Evolutionary conservation across 2,888 invertebrate genomes (phyloP).

Genomic region (Dolichomitus sp.): DNA sequence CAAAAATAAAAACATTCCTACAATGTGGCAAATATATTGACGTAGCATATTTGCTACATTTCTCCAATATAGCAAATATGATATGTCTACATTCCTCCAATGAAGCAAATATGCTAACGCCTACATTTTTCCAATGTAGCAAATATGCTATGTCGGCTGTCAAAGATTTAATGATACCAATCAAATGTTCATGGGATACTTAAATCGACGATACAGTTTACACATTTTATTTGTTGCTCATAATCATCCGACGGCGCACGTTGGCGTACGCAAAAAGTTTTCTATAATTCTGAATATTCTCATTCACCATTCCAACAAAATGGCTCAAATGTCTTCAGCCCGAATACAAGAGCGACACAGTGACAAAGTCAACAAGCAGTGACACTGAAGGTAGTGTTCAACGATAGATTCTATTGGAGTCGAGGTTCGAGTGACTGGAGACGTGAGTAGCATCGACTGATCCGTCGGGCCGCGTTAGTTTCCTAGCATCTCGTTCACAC

Average conservation of each 20-base stretch:
- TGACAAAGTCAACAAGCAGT: constrained; percentile 17
- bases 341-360: constrained; percentile 3
- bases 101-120: no score
- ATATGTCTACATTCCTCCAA: no score
- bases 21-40: no score
- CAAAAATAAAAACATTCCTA: no score
- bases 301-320: background rate
- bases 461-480: constrained; percentile 58
- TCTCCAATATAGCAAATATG: no score
- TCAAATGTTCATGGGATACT: background rate
- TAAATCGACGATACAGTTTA: background rate
- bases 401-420: constrained; percentile 14
- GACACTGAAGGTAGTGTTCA: constrained; percentile 27
- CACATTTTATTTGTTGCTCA: background rate
- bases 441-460: constrained; percentile 61
- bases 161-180: background rate
- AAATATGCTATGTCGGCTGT: no score
- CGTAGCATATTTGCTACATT: no score
- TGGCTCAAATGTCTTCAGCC: background rate
- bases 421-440: background rate
- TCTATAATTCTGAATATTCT: background rate
- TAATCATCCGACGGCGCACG: constrained; percentile 42
- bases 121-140: no score
- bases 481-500: constrained; percentile 31
- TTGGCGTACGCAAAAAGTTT: constrained; percentile 8